A percentile compares a stretch with the other conserved stretches of the same genome.
These are phyloP conservation scores for Leptodactylus fallax DNA, from an alignment of 2,797 vertebrate genomes.

Conservation along the genomic window DNA sequence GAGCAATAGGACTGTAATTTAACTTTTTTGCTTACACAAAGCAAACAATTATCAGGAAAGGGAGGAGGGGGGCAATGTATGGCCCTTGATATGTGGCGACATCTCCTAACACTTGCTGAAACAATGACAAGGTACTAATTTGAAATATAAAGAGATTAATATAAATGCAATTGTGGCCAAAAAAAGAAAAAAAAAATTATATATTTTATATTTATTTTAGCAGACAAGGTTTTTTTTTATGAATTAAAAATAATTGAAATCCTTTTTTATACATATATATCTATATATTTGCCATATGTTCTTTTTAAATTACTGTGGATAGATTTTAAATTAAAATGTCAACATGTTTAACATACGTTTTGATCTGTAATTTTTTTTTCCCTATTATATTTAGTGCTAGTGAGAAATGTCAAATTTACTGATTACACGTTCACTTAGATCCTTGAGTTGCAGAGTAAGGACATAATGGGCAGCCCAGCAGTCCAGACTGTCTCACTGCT, in stretches of 20 bases:
- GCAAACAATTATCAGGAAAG: conserved; percentile 90
- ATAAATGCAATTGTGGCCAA: conserved; percentile 74
- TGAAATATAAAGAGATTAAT: conserved; percentile 78
- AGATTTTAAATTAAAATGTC: neutral
- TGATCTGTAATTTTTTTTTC: neutral
- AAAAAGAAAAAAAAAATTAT: neutral
- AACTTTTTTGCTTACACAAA: conserved; percentile 75
- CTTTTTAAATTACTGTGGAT: neutral
- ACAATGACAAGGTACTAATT: conserved; percentile 93
- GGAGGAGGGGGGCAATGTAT: conserved; percentile 79
- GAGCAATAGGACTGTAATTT: conserved; percentile 78
- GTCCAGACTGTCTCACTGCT: neutral
- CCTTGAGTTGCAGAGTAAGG: neutral
- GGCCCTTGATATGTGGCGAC: conserved; percentile 80
- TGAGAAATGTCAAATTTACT: neutral
- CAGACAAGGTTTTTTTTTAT: no score
- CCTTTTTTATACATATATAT: neutral
- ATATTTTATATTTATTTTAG: no score
- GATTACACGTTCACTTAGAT: neutral
- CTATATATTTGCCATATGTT: no score
- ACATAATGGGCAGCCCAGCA: neutral
- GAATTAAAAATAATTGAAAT: neutral
- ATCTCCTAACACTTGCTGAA: conserved; percentile 84
- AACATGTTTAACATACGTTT: neutral
- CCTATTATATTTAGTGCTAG: neutral